phyloP scores from a whole-genome alignment of 1,140 invertebrate genomes.

The Leptoteleia sp. region DNA sequence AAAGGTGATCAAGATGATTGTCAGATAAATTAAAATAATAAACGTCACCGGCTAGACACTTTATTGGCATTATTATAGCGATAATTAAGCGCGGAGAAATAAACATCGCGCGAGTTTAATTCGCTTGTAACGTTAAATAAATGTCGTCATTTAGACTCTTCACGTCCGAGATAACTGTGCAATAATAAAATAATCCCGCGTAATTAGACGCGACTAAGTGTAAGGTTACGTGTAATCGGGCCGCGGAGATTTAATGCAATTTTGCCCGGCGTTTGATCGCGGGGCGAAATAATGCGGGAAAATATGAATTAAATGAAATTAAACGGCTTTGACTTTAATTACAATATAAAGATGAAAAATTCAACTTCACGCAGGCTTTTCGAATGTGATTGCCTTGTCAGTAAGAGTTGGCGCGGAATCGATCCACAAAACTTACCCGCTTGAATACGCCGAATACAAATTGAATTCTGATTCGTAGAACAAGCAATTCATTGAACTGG shows the following conservation, averaged over 20 bases:
- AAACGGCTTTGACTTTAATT: conserved; percentile 47
- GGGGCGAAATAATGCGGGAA: not conserved
- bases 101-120: no score
- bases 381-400: conserved; percentile 59
- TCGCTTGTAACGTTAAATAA: not conserved
- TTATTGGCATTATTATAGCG: conserved; percentile 8
- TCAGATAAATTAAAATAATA: conserved; percentile 3
- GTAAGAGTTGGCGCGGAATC: conserved; percentile 64
- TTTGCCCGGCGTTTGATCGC: not conserved
- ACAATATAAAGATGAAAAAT: conserved; percentile 59
- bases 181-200: not conserved
- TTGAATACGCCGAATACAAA: conserved; percentile 65
- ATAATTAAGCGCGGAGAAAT: not conserved
- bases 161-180: not conserved
- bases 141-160: conserved; percentile 7
- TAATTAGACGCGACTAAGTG: not conserved
- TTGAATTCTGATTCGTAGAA: conserved; percentile 67
- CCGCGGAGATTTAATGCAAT: no score
- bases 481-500: conserved; percentile 62
- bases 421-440: conserved; percentile 62
- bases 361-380: conserved; percentile 55
- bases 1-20: conserved; percentile 21
- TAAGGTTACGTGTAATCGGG: not conserved
- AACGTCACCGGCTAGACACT: not conserved
- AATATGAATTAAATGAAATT: conserved; percentile 45